Percentiles rank a stretch among this genome's conserved stretches.
phyloP scores from a whole-genome alignment of 2,797 vertebrate species.

The Lagocephalus sceleratus region DNA sequence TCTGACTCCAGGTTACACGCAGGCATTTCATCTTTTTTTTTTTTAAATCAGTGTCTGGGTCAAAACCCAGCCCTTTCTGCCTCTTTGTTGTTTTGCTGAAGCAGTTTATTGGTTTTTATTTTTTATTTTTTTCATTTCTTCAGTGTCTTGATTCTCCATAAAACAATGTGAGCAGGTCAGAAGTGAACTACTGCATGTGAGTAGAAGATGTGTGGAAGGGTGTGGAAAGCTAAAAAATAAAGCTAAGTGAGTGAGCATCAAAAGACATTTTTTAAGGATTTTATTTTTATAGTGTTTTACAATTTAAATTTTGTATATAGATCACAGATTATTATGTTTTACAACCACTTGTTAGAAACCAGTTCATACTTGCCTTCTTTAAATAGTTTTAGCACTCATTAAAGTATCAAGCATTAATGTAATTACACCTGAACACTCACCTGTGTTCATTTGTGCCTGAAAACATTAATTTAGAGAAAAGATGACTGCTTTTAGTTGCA shows the following conservation, averaged over 20 bases:
- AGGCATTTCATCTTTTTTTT: conserved; percentile 12
- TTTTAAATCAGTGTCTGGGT: conserved; percentile 26
- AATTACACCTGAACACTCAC: neutral
- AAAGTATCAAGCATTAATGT: too few relatives aligned
- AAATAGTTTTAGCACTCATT: neutral
- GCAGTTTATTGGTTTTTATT: neutral
- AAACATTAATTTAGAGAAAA: conserved; percentile 40
- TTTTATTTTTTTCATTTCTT: neutral
- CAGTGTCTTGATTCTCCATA: neutral
- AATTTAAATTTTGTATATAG: too few relatives aligned
- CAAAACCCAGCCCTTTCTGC: conserved; percentile 1
- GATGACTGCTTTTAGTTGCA: conserved; percentile 50
- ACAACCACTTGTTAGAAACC: too few relatives aligned
- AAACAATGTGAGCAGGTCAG: neutral
- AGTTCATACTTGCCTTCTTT: neutral
- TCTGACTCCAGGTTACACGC: conserved; percentile 3
- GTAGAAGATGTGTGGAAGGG: too few relatives aligned
- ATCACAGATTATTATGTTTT: too few relatives aligned
- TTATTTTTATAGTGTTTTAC: neutral
- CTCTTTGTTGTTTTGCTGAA: conserved; percentile 5
- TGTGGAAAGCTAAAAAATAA: too few relatives aligned
- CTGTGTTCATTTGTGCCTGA: conserved; percentile 25
- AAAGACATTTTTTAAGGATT: neutral
- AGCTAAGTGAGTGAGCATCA: too few relatives aligned
- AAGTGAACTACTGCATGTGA: neutral